Percentiles rank a stretch among this genome's conserved stretches.
Conservation (phyloP, 2,113 vertebrate species). For the Albula goreensis region DNA sequence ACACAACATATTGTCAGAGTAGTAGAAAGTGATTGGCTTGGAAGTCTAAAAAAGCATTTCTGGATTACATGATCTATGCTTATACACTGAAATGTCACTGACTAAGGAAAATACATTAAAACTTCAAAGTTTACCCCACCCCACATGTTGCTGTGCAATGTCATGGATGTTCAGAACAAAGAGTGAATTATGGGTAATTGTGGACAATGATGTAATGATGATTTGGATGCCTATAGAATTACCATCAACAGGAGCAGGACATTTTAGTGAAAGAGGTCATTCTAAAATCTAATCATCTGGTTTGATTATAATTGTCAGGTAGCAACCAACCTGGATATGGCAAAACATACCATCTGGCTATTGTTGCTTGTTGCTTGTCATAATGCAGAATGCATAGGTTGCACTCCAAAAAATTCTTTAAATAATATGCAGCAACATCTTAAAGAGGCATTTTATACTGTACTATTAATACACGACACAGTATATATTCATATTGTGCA, state of each 20-base stretch:
- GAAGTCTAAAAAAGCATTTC: background rate
- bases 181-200: background rate
- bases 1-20: background rate
- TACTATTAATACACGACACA: background rate
- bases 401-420: too few species aligned
- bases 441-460: too few species aligned
- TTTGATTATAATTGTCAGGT: background rate
- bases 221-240: background rate
- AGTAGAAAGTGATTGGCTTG: background rate
- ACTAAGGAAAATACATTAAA: background rate
- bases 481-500: background rate
- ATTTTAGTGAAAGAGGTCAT: background rate
- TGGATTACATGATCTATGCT: background rate
- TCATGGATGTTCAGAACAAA: background rate
- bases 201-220: background rate
- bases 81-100: background rate
- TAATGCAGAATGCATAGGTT: too few species aligned
- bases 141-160: background rate
- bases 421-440: too few species aligned
- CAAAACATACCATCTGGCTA: too few species aligned
- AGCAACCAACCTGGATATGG: too few species aligned
- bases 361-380: too few species aligned
- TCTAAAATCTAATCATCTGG: background rate
- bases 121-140: background rate
- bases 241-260: too few species aligned